Conservation (phyloP, 2,797 vertebrate species). For the Hippopotamyrus pictus region DNA sequence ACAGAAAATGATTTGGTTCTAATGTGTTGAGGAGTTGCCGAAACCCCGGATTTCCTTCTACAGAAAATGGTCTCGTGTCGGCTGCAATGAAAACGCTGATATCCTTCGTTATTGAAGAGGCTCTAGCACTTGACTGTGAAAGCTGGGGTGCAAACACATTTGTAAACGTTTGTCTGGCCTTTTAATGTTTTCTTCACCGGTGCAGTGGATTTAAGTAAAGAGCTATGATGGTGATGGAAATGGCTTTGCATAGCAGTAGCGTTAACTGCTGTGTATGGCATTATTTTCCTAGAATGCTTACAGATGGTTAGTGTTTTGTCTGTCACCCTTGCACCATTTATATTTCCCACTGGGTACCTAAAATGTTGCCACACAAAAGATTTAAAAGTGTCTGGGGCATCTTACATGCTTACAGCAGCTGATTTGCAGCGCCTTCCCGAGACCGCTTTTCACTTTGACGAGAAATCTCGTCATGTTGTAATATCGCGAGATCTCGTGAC, state of each 20-base stretch:
- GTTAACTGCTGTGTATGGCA: no score
- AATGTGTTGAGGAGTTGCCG: background rate
- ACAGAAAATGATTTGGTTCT: background rate
- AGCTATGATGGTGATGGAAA: background rate
- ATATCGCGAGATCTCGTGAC: background rate
- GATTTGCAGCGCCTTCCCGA: background rate
- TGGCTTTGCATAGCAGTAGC: background rate
- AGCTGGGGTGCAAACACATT: background rate
- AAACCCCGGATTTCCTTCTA: background rate
- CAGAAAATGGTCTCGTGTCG: background rate
- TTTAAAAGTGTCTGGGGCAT: background rate
- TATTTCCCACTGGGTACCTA: background rate
- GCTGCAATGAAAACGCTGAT: background rate
- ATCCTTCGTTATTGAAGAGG: background rate
- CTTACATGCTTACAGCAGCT: background rate
- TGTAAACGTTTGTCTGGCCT: background rate
- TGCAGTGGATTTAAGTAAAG: background rate
- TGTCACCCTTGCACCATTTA: background rate
- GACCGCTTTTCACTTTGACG: background rate
- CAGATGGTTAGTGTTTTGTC: background rate
- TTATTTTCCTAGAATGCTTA: background rate
- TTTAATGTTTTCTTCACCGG: background rate
- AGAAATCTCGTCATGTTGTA: background rate
- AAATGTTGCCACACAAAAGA: background rate
- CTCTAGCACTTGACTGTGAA: background rate